These are phyloP conservation scores for Brachylomia viminalis DNA, from an alignment of 2,888 invertebrate genomes.

Conservation along the genomic window DNA sequence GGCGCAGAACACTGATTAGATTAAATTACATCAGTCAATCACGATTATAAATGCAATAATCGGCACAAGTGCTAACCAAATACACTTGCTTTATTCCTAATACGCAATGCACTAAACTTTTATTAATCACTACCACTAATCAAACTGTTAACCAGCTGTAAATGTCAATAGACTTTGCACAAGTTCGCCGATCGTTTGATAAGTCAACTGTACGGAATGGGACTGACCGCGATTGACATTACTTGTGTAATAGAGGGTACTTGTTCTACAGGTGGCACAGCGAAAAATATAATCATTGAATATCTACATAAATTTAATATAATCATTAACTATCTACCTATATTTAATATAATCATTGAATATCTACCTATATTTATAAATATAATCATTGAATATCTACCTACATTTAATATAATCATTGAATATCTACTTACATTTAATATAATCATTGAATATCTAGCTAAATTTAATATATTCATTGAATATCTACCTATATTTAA, in stretches of 20 bases:
- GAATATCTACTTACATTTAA: background rate
- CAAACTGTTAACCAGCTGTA: conserved; percentile 30
- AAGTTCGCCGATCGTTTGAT: conserved; percentile 22
- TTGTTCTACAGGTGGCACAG: conserved; percentile 11
- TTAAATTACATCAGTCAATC: conserved; percentile 20
- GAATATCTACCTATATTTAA: background rate
- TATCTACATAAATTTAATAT: too few relatives aligned
- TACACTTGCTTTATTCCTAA: conserved; percentile 32
- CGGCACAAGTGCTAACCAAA: conserved; percentile 24
- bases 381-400: background rate
- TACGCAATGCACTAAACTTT: conserved; percentile 31
- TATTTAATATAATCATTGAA: background rate
- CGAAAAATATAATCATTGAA: background rate
- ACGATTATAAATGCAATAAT: conserved; percentile 21
- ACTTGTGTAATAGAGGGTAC: background rate
- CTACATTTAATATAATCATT: background rate
- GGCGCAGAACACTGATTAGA: background rate
- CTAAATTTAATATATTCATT: background rate
- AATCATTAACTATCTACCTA: background rate
- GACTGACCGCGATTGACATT: background rate
- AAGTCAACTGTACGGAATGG: conserved; percentile 10
- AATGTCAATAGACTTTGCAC: conserved; percentile 29
- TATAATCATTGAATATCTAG: background rate
- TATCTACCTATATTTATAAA: background rate
- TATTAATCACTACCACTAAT: conserved; percentile 32